Evolutionary conservation across 2,113 vertebrate genomes (phyloP).

Genomic region (Petrocephalus microphthalmus): DNA sequence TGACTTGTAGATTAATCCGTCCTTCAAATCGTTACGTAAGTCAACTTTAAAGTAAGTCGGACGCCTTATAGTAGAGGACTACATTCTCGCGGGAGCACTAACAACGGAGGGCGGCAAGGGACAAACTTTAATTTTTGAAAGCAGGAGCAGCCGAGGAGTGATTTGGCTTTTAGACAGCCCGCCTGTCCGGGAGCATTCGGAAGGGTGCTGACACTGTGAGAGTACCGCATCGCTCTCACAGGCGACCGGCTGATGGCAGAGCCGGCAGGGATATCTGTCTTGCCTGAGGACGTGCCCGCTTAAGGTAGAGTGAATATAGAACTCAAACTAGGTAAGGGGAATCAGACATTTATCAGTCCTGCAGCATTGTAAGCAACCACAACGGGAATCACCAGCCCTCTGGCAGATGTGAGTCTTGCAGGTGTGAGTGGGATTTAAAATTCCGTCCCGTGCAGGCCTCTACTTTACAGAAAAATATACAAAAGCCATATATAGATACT

Average conservation of each 20-base stretch:
- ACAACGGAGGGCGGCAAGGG: background rate
- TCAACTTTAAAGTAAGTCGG: background rate
- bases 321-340: background rate
- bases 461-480: background rate
- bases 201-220: background rate
- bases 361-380: background rate
- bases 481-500: background rate
- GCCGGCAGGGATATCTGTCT: background rate
- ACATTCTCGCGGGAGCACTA: background rate
- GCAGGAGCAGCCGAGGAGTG: background rate
- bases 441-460: background rate
- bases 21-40: background rate
- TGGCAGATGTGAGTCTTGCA: background rate
- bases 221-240: background rate
- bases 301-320: background rate
- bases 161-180: background rate
- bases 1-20: background rate
- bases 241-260: background rate
- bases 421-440: background rate
- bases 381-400: background rate
- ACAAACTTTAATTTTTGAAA: background rate
- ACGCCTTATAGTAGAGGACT: background rate
- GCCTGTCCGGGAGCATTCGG: background rate
- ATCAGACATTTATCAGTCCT: background rate
- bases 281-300: background rate